Percentiles rank a stretch among this genome's conserved stretches.
These are phyloP conservation scores for Lepidurus packardi DNA, from an alignment of 1,140 invertebrate species.

Conservation along the genomic window DNA sequence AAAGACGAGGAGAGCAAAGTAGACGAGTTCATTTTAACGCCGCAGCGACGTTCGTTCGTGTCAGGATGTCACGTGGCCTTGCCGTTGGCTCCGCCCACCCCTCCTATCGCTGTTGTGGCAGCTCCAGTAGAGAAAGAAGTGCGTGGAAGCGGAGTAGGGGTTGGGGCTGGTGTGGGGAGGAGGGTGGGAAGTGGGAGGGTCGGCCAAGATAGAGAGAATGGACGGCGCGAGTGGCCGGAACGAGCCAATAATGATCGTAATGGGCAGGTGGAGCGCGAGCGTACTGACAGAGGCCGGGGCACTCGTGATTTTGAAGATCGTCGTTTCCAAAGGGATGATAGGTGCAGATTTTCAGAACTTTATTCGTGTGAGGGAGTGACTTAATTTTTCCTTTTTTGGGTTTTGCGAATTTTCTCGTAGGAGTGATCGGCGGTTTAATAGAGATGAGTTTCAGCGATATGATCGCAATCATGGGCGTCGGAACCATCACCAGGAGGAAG, in stretches of 20 bases:
- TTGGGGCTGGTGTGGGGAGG: conserved; percentile 7
- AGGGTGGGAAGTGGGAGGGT: conserved; percentile 30
- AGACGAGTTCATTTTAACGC: conserved; percentile 41
- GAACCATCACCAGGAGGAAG: conserved; percentile 40
- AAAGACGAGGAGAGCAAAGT: conserved; percentile 7
- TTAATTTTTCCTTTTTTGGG: not conserved
- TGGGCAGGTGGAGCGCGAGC: not conserved
- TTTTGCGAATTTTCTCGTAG: not conserved
- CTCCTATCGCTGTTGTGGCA: conserved; percentile 28
- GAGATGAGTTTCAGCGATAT: not conserved
- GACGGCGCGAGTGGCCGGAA: conserved; percentile 24
- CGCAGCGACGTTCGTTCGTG: conserved; percentile 73
- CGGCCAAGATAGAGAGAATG: conserved; percentile 15
- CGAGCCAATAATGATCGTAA: not conserved
- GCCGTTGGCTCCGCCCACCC: conserved; percentile 45
- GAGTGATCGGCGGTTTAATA: conserved; percentile 34
- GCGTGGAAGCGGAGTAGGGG: not conserved
- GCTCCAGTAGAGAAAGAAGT: conserved; percentile 26
- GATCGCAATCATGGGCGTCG: conserved; percentile 11
- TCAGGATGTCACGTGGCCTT: conserved; percentile 62
- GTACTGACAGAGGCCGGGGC: not conserved
- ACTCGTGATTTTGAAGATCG: conserved; percentile 4
- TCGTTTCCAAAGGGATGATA: conserved; percentile 12
- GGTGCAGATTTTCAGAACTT: not conserved
- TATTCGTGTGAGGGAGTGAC: not conserved